Percentiles rank a stretch among this genome's conserved stretches.
These are phyloP conservation scores for Caenorhabditis becei DNA, from an alignment of 2,888 invertebrate species.

Conservation along the genomic window DNA sequence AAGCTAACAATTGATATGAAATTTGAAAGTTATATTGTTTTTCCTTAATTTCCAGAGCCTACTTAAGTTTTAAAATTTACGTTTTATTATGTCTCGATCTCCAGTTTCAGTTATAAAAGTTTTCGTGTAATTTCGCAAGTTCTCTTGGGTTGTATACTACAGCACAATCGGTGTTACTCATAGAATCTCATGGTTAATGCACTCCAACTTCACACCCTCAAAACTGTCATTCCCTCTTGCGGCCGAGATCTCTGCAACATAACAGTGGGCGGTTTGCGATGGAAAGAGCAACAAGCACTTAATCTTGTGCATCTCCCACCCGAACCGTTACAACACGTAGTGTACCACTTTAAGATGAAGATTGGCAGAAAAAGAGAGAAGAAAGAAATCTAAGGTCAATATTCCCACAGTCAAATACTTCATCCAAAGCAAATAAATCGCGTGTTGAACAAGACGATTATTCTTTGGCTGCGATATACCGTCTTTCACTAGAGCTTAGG, in stretches of 20 bases:
- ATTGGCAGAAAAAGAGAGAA: conserved; percentile 53
- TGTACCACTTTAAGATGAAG: conserved; percentile 62
- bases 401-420: conserved; percentile 68
- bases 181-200: conserved; percentile 6
- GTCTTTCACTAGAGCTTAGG: conserved; percentile 57
- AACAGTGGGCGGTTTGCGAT: conserved; percentile 5
- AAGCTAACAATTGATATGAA: not conserved
- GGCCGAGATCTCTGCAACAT: conserved; percentile 29
- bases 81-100: conserved; percentile 47
- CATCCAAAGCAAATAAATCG: conserved; percentile 66
- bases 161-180: too few species aligned
- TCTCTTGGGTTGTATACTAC: too few species aligned
- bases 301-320: conserved; percentile 42
- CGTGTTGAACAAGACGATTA: conserved; percentile 67
- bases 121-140: too few species aligned
- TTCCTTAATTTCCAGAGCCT: conserved; percentile 1
- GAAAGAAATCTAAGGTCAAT: conserved; percentile 65
- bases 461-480: conserved; percentile 63
- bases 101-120: conserved; percentile 17
- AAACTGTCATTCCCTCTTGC: conserved; percentile 1
- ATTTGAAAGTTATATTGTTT: not conserved
- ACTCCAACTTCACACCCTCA: too few species aligned
- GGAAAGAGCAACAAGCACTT: conserved; percentile 51
- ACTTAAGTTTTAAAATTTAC: conserved; percentile 18
- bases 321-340: conserved; percentile 49